Evolutionary conservation across 1,140 invertebrate species (phyloP).

Genomic region (Caenorhabditis remanei): DNA sequence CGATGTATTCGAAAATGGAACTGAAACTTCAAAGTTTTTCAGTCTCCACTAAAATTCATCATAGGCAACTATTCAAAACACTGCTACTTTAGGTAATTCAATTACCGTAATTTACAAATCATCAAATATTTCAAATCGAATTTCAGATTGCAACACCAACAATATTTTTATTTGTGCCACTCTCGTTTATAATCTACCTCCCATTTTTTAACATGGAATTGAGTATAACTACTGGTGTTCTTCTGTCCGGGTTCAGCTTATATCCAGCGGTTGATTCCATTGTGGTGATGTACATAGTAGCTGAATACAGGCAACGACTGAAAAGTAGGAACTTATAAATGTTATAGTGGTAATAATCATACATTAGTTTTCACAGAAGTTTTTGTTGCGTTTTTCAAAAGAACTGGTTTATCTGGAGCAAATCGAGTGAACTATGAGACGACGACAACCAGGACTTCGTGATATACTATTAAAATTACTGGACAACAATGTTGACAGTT

Average conservation of each 20-base stretch:
- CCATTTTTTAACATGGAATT: background rate
- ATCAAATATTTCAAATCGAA: background rate
- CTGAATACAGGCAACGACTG: background rate
- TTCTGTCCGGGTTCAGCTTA: background rate
- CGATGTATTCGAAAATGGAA: constrained; percentile 18
- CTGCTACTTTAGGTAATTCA: constrained; percentile 14
- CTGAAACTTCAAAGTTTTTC: background rate
- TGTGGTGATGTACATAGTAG: constrained; percentile 10
- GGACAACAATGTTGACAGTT: too few relatives aligned
- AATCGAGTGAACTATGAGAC: too few relatives aligned
- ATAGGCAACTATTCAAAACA: constrained; percentile 6
- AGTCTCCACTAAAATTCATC: background rate
- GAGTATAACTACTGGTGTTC: constrained; percentile 1
- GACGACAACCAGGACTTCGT: too few relatives aligned
- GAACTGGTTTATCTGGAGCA: too few relatives aligned
- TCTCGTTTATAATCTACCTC: constrained; percentile 4
- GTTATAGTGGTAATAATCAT: background rate
- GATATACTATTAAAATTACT: too few relatives aligned
- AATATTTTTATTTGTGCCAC: background rate
- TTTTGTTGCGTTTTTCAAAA: too few relatives aligned
- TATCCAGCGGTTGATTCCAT: constrained; percentile 1
- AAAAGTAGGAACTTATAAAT: background rate
- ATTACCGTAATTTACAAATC: too few relatives aligned
- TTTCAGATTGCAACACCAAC: constrained; percentile 28
- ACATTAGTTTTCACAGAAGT: background rate